These are phyloP conservation scores for Harpagoxenus sublaevis DNA, from an alignment of 2,888 invertebrate genomes.

Conservation along the genomic window DNA sequence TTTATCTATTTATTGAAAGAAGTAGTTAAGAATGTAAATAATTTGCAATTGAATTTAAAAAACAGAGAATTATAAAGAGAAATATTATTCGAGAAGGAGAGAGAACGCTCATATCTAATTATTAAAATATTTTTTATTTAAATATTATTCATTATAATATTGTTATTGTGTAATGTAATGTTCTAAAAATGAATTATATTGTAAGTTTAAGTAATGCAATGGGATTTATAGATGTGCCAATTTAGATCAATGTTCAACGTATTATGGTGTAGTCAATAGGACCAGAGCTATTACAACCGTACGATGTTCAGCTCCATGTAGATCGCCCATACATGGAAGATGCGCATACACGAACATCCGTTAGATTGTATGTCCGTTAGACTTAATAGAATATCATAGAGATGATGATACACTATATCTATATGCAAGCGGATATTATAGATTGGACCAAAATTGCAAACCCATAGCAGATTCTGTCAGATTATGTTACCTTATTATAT, in stretches of 20 bases:
- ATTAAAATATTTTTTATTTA: conserved; percentile 13
- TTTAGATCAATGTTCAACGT: conserved; percentile 35
- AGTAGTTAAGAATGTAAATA: conserved; percentile 5
- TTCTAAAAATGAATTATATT: neutral
- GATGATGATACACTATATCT: conserved; percentile 26
- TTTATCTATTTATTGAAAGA: neutral
- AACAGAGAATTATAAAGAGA: neutral
- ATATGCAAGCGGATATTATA: conserved; percentile 21
- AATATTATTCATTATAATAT: neutral
- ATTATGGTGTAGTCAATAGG: conserved; percentile 40
- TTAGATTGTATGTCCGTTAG: conserved; percentile 31
- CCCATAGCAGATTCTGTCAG: conserved; percentile 15
- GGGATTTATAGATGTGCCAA: conserved; percentile 33
- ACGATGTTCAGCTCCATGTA: conserved; percentile 40
- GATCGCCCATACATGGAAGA: conserved; percentile 19
- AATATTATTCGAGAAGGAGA: neutral
- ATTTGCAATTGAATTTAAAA: neutral
- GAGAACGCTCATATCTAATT: neutral
- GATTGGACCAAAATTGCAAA: conserved; percentile 26
- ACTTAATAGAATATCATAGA: conserved; percentile 51
- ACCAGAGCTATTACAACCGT: conserved; percentile 50
- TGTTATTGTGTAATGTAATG: neutral
- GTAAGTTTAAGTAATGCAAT: conserved; percentile 16
- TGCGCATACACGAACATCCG: conserved; percentile 39
- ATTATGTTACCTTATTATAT: neutral